Evolutionary conservation across 2,888 invertebrate species (phyloP).

Genomic region (Julus scandinavius): DNA sequence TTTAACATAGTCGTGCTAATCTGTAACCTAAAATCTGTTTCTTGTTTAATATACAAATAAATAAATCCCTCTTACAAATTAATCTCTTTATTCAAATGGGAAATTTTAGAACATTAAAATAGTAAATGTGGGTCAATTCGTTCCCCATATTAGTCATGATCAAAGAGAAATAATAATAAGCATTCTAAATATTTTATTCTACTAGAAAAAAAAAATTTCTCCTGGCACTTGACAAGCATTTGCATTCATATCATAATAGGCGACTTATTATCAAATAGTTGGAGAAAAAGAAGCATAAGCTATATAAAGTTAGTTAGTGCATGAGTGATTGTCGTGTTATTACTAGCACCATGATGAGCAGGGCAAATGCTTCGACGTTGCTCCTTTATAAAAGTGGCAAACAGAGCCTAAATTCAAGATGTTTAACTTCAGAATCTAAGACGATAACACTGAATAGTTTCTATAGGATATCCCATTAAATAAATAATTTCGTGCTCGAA

Average conservation of each 20-base stretch:
- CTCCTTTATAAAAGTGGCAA: neutral
- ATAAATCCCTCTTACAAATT: conserved; percentile 14
- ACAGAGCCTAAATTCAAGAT: neutral
- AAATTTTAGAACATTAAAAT: neutral
- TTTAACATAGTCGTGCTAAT: no score
- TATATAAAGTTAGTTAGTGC: neutral
- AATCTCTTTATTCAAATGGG: conserved; percentile 12
- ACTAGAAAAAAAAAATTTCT: conserved; percentile 24
- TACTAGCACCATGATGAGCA: neutral
- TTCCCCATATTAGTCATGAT: neutral
- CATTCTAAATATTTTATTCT: conserved; percentile 36
- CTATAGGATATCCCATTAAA: neutral
- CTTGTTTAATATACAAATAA: neutral
- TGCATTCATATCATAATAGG: conserved; percentile 36
- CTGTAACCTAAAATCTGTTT: no score
- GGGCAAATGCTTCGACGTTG: neutral
- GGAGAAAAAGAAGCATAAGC: neutral
- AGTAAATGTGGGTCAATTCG: neutral
- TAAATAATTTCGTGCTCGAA: neutral
- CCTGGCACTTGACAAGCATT: conserved; percentile 43
- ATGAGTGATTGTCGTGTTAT: conserved; percentile 10
- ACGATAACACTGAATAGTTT: neutral
- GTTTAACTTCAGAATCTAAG: neutral
- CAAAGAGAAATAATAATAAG: conserved; percentile 17
- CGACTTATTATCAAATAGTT: neutral